A percentile compares a stretch with the other conserved stretches of the same genome.
Evolutionary conservation across 2,113 vertebrate species (phyloP).

Genomic region (Felis chaus): DNA sequence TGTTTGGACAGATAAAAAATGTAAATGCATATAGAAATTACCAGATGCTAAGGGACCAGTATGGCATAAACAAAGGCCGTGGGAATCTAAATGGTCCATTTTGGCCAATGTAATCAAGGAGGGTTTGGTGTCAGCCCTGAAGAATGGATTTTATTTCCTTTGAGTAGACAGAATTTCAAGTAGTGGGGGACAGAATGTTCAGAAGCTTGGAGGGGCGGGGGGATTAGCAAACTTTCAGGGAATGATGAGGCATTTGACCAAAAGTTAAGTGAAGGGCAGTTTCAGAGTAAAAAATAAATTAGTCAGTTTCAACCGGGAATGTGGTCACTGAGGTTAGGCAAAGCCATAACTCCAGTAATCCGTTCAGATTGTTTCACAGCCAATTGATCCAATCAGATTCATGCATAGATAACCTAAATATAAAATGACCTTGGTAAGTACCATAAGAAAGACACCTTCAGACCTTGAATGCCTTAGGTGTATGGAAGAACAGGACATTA

Average conservation of each 20-base stretch:
- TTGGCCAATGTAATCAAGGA: neutral
- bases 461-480: neutral
- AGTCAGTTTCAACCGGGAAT: neutral
- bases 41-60: neutral
- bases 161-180: neutral
- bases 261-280: neutral
- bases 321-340: neutral
- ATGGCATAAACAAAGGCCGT: neutral
- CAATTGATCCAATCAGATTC: neutral
- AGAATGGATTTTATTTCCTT: slow-evolving; percentile 37
- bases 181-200: neutral
- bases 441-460: neutral
- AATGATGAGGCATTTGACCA: neutral
- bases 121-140: slow-evolving; percentile 35
- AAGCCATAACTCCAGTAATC: neutral
- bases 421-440: neutral
- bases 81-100: neutral
- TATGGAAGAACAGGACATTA: neutral
- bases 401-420: neutral
- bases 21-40: neutral
- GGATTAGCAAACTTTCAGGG: neutral
- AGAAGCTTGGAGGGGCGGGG: neutral
- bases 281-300: slow-evolving; percentile 7
- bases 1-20: neutral
- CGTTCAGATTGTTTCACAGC: neutral